phyloP scores from a whole-genome alignment of 1,140 invertebrate species.

The Drosophila azteca region DNA sequence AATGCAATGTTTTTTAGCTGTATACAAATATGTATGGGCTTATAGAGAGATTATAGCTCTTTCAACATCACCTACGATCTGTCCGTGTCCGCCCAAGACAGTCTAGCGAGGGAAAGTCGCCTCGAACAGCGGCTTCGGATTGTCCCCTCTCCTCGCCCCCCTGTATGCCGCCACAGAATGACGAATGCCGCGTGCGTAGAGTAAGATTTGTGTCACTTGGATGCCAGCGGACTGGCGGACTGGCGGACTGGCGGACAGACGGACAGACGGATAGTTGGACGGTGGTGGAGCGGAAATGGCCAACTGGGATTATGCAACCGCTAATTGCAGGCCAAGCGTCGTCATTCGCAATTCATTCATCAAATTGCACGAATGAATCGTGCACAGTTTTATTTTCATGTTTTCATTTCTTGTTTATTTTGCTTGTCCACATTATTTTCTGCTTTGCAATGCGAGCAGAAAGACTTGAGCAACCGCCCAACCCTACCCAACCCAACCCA shows the following conservation, averaged over 20 bases:
- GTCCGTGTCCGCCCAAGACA: too few species aligned
- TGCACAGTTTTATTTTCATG: conserved; percentile 21
- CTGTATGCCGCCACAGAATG: too few species aligned
- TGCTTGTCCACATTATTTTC: conserved; percentile 26
- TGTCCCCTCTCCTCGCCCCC: too few species aligned
- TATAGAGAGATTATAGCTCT: too few species aligned
- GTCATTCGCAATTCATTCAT: conserved; percentile 40
- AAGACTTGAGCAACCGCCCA: conserved; percentile 14
- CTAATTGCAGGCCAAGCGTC: conserved; percentile 45
- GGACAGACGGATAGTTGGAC: too few species aligned
- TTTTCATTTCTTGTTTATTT: conserved; percentile 9
- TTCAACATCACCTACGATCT: too few species aligned
- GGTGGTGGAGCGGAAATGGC: conserved; percentile 36
- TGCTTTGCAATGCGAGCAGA: conserved; percentile 20
- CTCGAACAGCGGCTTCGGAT: too few species aligned
- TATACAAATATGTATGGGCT: not conserved
- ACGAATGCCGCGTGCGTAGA: too few species aligned
- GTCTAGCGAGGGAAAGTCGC: too few species aligned
- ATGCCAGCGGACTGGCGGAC: not conserved
- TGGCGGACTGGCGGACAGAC: too few species aligned
- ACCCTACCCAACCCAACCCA: not conserved
- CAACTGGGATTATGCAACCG: conserved; percentile 46
- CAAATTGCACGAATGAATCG: conserved; percentile 24
- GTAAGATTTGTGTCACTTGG: conserved; percentile 36
- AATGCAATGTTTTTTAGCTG: too few species aligned